phyloP scores from a whole-genome alignment of 2,113 vertebrate species.

The Carassius gibelio region DNA sequence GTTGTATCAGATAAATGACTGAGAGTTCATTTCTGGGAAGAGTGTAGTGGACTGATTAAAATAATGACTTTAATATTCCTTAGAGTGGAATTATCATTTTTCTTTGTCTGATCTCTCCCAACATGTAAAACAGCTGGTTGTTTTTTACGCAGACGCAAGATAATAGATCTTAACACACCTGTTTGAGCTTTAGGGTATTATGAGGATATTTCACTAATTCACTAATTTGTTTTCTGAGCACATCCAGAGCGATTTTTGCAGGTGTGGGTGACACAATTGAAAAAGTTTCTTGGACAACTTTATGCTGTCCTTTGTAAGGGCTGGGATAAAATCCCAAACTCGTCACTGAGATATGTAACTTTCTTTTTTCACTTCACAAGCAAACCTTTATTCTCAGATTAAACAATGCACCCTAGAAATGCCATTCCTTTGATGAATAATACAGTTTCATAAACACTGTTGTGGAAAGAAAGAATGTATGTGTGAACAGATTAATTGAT shows the following conservation, averaged over 20 bases:
- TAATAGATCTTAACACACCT: constrained; percentile 55
- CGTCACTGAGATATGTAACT: background rate
- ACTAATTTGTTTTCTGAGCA: constrained; percentile 20
- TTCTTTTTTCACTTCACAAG: background rate
- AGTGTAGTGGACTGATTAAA: constrained; percentile 31
- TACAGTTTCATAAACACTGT: constrained; percentile 46
- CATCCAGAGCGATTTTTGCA: background rate
- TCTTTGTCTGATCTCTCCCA: constrained; percentile 36
- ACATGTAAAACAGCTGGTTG: constrained; percentile 33
- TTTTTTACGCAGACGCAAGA: constrained; percentile 38
- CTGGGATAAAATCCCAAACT: constrained; percentile 31
- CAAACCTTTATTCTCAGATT: background rate
- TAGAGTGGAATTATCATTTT: constrained; percentile 49
- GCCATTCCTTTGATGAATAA: constrained; percentile 31
- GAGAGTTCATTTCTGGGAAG: constrained; percentile 32
- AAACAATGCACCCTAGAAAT: constrained; percentile 31
- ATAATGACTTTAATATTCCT: constrained; percentile 47
- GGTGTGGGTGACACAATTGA: constrained; percentile 1
- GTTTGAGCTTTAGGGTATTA: constrained; percentile 47
- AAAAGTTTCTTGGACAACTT: background rate
- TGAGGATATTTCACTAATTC: background rate
- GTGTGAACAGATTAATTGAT: constrained; percentile 49
- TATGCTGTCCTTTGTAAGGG: background rate
- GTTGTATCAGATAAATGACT: background rate
- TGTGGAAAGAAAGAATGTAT: constrained; percentile 49